Conservation (phyloP, 1,140 invertebrate genomes). For the Pomacea maculata region DNA sequence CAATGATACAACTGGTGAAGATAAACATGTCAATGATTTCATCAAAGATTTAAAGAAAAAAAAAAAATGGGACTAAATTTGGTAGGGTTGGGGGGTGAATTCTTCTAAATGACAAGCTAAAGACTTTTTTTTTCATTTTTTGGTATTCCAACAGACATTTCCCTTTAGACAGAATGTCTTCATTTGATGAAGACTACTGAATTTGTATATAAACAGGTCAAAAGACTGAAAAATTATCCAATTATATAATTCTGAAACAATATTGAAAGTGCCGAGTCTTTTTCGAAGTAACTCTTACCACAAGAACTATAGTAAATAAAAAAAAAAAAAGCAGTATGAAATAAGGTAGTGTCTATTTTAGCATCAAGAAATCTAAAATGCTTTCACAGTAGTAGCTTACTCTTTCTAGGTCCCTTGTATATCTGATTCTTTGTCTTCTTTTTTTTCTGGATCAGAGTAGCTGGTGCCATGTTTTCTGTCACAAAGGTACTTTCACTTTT, state of each 20-base stretch:
- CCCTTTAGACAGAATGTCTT: too few relatives aligned
- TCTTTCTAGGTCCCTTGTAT: conserved; percentile 63
- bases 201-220: too few relatives aligned
- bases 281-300: neutral
- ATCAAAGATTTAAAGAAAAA: too few relatives aligned
- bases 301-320: neutral
- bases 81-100: too few relatives aligned
- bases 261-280: neutral
- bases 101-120: too few relatives aligned
- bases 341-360: neutral
- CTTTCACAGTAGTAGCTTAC: conserved; percentile 41
- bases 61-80: too few relatives aligned
- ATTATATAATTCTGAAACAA: neutral
- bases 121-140: too few relatives aligned
- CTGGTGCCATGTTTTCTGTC: conserved; percentile 13
- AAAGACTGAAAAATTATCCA: too few relatives aligned
- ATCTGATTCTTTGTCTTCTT: conserved; percentile 62
- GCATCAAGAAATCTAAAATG: too few relatives aligned
- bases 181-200: too few relatives aligned
- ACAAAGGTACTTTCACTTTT: neutral
- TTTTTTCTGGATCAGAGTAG: conserved; percentile 38
- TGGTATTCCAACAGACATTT: too few relatives aligned
- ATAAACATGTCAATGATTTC: too few relatives aligned
- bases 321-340: neutral
- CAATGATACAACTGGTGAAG: neutral